Conservation (phyloP, 2,113 vertebrate species). For the Barnardius zonarius region DNA sequence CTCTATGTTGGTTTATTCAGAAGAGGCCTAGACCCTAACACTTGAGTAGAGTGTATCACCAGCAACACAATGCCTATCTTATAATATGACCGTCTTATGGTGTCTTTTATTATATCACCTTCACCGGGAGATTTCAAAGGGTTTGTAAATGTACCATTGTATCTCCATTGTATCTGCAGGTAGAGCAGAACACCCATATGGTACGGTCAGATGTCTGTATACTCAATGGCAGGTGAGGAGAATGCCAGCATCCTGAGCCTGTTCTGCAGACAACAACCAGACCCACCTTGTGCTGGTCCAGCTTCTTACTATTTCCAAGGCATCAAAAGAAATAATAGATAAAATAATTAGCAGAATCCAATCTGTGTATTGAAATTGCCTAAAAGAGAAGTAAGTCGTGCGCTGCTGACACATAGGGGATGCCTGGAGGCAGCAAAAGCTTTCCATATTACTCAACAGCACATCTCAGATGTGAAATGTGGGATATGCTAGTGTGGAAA, state of each 20-base stretch:
- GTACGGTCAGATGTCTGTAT: fast-evolving
- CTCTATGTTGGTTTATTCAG: neutral
- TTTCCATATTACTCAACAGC: neutral
- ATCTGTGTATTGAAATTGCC: neutral
- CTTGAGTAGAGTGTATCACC: neutral
- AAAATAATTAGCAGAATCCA: neutral
- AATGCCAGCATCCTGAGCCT: neutral
- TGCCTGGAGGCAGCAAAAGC: neutral
- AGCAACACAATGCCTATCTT: neutral
- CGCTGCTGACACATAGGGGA: neutral
- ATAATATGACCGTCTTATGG: fast-evolving
- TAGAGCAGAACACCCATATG: neutral
- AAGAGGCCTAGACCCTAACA: neutral
- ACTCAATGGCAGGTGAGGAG: neutral
- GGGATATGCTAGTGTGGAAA: neutral
- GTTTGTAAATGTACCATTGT: neutral
- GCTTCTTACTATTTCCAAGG: neutral
- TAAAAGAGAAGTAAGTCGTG: neutral
- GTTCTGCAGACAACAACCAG: neutral
- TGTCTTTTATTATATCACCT: neutral
- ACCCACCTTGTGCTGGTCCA: neutral
- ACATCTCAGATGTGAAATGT: neutral
- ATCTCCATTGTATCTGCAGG: neutral
- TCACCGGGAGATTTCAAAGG: neutral
- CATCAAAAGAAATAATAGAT: neutral